Base-by-base conservation (phyloP, 1,140 invertebrate species). In the Drosophila lacteicornis region DNA sequence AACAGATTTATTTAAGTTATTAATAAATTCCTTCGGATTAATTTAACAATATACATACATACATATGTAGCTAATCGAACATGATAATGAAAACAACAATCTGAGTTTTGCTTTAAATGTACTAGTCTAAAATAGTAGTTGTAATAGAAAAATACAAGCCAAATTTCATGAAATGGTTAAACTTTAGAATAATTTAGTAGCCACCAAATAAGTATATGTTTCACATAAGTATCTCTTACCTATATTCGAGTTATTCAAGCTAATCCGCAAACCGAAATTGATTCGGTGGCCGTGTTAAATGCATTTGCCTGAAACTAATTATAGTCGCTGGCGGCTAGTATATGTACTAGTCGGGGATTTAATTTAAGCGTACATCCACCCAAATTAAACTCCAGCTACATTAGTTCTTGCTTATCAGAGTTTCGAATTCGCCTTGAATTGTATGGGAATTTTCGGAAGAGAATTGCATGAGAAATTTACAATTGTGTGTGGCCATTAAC, bases 241-340 rank as follows among this genome's bases (percentile, higher is more conserved):
- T 25, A 43, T 62, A 50, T 62, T 46, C 45, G 30, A 43, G 43
- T 22, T 33, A 47, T 49, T 55, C 6, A 59, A 53, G 36, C 57
- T 80, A 87, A 77, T 80, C 83, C 83, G 47, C 63, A 67, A 40
- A 81, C 55, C 67, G 38, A 75, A 81, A 79, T 80, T 70, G 76
- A 86, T 79, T 82, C 69, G 66, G 55, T 49, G 63, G 67, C 59
- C 70, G 82, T 86, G 70, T 73, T 73, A 73, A 82, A 73, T 69
- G 76, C 65, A 71, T 68, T 88, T 68, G 68, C 65, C 58, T 71
- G 51, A 62, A 84, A 83, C 80, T 80, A 87, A 84, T 87, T 84
- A 60, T 77, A 70, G 22, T 70, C 57, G 45, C 46, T 60, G n/a
- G 19, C 33, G 42, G 11, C 49, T 51, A 6, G 27, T 51, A 38